Percentiles rank a stretch among this genome's conserved stretches.
Evolutionary conservation across 2,888 invertebrate species (phyloP).

Genomic region (Tortricodes alternella): DNA sequence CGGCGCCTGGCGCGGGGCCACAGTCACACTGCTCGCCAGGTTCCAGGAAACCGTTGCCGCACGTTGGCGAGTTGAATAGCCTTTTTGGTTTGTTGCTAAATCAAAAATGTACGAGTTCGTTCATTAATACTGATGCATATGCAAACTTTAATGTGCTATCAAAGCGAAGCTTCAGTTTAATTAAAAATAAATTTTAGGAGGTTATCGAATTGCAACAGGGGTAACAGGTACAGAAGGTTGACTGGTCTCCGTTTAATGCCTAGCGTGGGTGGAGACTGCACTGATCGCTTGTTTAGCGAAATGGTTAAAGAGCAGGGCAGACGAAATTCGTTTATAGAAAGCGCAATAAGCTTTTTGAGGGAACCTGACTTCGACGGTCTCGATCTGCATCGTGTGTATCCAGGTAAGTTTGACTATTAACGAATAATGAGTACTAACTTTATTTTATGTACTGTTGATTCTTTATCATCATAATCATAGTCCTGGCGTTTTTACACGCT

Average conservation of each 20-base stretch:
- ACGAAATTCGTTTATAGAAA: slow-evolving; percentile 84
- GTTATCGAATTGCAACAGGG: slow-evolving; percentile 87
- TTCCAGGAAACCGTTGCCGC: slow-evolving; percentile 98
- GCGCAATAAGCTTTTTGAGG: slow-evolving; percentile 84
- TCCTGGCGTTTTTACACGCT: too few relatives aligned
- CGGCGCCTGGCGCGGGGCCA: slow-evolving; percentile 91
- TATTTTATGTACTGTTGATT: background rate
- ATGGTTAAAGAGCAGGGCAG: slow-evolving; percentile 82
- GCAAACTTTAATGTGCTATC: too few relatives aligned
- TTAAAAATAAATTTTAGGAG: slow-evolving; percentile 84
- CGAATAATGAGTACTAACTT: too few relatives aligned
- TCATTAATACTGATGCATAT: too few relatives aligned
- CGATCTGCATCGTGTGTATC: slow-evolving; percentile 91
- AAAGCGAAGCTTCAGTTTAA: too few relatives aligned
- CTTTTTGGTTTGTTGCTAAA: slow-evolving; percentile 91
- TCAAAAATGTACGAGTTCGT: too few relatives aligned
- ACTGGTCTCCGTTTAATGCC: slow-evolving; percentile 87
- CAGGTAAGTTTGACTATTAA: slow-evolving; percentile 61
- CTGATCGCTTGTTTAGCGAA: slow-evolving; percentile 83
- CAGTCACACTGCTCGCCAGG: slow-evolving; percentile 98
- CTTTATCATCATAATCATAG: too few relatives aligned
- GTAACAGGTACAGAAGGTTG: slow-evolving; percentile 86
- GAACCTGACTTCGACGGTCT: slow-evolving; percentile 90
- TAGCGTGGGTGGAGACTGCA: slow-evolving; percentile 88
- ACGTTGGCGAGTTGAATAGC: slow-evolving; percentile 92